These are phyloP conservation scores for Cichlasoma orientale DNA, from an alignment of 2,797 vertebrate species.

Conservation along the genomic window DNA sequence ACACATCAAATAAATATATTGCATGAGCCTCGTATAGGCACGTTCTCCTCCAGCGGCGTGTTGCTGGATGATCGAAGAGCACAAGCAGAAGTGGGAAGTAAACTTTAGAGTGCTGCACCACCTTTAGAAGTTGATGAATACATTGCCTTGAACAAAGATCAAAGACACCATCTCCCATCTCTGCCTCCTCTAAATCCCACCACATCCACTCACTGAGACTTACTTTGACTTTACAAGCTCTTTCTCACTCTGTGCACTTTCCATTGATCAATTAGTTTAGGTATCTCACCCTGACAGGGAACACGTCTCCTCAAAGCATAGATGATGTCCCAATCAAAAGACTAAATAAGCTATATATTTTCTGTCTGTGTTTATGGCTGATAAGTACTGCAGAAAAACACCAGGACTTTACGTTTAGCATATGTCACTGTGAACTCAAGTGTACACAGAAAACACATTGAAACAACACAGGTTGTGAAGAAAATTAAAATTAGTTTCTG, in stretches of 20 bases:
- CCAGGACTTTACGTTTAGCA: not conserved
- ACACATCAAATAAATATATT: not conserved
- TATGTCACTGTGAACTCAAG: not conserved
- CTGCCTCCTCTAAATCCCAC: constrained; percentile 9
- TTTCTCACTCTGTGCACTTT: not conserved
- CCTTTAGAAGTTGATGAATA: constrained; percentile 32
- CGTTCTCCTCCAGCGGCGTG: not conserved
- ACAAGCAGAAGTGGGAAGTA: constrained; percentile 9
- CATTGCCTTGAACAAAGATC: constrained; percentile 17
- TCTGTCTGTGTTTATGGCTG: not conserved
- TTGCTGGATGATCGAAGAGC: not conserved
- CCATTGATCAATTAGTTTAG: constrained; percentile 13
- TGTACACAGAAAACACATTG: not conserved
- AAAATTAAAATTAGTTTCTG: not conserved
- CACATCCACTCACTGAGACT: not conserved
- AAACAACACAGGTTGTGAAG: not conserved
- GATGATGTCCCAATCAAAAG: constrained; percentile 8
- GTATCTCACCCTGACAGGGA: not conserved
- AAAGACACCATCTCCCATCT: constrained; percentile 19
- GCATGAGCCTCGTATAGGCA: not conserved
- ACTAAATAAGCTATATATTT: not conserved
- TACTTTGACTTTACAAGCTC: not conserved
- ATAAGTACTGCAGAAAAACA: not conserved
- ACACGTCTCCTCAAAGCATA: not conserved
- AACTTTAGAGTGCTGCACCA: constrained; percentile 25